Evolutionary conservation across 2,888 invertebrate genomes (phyloP).

Genomic region (Drosophila lacicola): DNA sequence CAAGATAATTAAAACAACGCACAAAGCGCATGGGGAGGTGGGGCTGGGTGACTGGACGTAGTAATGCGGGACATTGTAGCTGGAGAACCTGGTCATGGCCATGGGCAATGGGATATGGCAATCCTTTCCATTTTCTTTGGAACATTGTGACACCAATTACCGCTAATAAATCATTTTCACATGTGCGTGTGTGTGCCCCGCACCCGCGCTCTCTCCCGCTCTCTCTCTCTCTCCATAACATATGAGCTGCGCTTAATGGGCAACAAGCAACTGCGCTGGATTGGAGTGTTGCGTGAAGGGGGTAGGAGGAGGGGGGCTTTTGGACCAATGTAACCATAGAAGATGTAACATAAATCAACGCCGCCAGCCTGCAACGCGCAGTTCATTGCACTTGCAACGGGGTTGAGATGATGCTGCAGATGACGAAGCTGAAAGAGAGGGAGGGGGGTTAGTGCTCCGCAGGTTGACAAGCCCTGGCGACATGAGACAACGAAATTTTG

Average conservation of each 20-base stretch:
- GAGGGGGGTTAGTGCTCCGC: conserved; percentile 33
- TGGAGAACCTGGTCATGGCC: conserved; percentile 31
- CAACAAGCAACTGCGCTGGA: conserved; percentile 38
- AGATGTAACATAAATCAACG: conserved; percentile 82
- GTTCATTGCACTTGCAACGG: conserved; percentile 75
- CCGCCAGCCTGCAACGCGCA: conserved; percentile 73
- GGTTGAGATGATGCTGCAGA: conserved; percentile 42
- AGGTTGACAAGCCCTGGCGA: conserved; percentile 77
- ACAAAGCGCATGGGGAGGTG: neutral
- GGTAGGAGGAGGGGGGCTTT: conserved; percentile 11
- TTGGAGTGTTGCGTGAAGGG: neutral
- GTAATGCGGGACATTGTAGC: conserved; percentile 41
- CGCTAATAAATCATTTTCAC: conserved; percentile 82
- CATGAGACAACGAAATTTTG: conserved; percentile 76
- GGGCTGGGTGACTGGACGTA: conserved; percentile 1
- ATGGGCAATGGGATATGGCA: conserved; percentile 52
- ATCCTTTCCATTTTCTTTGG: conserved; percentile 78
- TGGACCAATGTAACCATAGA: conserved; percentile 74
- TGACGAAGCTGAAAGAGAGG: conserved; percentile 2
- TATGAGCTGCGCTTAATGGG: conserved; percentile 78
- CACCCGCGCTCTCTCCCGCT: neutral
- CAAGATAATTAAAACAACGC: conserved; percentile 79
- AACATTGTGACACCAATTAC: conserved; percentile 82
- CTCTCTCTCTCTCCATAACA: conserved; percentile 40
- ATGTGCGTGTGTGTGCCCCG: conserved; percentile 35